These are phyloP conservation scores for Phaonia tiefii DNA, from an alignment of 2,888 invertebrate genomes.

Conservation along the genomic window DNA sequence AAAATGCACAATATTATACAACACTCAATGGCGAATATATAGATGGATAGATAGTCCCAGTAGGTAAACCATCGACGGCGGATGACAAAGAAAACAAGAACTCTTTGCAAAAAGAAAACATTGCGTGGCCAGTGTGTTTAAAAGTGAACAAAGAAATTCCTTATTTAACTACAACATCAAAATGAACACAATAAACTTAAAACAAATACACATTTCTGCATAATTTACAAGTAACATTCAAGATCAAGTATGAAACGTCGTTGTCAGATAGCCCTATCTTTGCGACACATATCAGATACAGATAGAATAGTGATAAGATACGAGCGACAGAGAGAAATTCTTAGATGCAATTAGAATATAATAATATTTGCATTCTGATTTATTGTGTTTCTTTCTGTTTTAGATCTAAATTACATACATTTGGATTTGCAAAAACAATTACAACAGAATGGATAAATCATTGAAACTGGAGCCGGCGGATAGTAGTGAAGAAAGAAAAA, in stretches of 20 bases:
- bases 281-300: no score
- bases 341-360: background rate
- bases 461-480: constrained; percentile 26
- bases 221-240: constrained; percentile 1
- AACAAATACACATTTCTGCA: constrained; percentile 1
- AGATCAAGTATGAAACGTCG: constrained; percentile 16
- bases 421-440: constrained; percentile 57
- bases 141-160: constrained; percentile 46
- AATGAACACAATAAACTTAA: constrained; percentile 24
- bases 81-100: constrained; percentile 55
- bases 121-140: constrained; percentile 30
- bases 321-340: constrained; percentile 9
- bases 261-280: no score
- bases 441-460: constrained; percentile 64
- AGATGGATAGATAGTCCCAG: constrained; percentile 36
- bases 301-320: constrained; percentile 44
- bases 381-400: background rate
- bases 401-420: constrained; percentile 58
- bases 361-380: no score
- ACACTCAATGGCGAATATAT: constrained; percentile 1
- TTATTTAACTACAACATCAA: constrained; percentile 42
- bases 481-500: background rate
- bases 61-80: constrained; percentile 35
- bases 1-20: background rate
- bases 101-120: constrained; percentile 11